Percentiles rank a stretch among this genome's conserved stretches.
Conservation (phyloP, 1,140 invertebrate genomes). For the Lucilia sericata region DNA sequence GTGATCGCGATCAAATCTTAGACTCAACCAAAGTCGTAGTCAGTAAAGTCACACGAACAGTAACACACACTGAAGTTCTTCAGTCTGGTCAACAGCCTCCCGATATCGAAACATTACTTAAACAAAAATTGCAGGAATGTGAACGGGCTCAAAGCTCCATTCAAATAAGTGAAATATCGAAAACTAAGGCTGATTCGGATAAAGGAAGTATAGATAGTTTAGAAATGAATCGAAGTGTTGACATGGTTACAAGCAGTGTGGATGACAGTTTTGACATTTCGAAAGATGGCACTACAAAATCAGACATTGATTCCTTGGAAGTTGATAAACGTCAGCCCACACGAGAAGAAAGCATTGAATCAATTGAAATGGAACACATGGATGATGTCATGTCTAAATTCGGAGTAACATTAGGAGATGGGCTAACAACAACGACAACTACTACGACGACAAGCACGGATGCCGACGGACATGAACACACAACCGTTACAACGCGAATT, state of each 20-base stretch:
- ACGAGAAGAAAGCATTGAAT: slow-evolving; percentile 71
- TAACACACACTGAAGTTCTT: slow-evolving; percentile 70
- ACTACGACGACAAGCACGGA: slow-evolving; percentile 71
- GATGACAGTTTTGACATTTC: slow-evolving; percentile 72
- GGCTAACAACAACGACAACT: slow-evolving; percentile 68
- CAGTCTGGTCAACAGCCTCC: slow-evolving; percentile 63
- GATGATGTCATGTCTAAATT: slow-evolving; percentile 57
- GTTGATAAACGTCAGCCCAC: slow-evolving; percentile 66
- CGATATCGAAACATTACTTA: slow-evolving; percentile 64
- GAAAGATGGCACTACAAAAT: slow-evolving; percentile 62
- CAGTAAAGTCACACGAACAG: slow-evolving; percentile 59
- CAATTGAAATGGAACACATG: slow-evolving; percentile 69
- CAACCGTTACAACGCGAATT: slow-evolving; percentile 59
- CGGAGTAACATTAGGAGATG: slow-evolving; percentile 64
- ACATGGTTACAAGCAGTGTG: slow-evolving; percentile 74
- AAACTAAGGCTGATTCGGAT: slow-evolving; percentile 60
- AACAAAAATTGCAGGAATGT: slow-evolving; percentile 59
- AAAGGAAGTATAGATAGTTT: slow-evolving; percentile 73
- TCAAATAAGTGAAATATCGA: slow-evolving; percentile 71
- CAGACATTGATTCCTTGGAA: slow-evolving; percentile 65
- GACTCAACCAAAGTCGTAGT: slow-evolving; percentile 57
- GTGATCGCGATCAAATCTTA: slow-evolving; percentile 66
- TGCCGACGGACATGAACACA: slow-evolving; percentile 68
- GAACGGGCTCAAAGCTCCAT: slow-evolving; percentile 64
- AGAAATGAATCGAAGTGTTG: slow-evolving; percentile 70